phyloP scores from a whole-genome alignment of 2,113 vertebrate species.

The Periophthalmus modestus region DNA sequence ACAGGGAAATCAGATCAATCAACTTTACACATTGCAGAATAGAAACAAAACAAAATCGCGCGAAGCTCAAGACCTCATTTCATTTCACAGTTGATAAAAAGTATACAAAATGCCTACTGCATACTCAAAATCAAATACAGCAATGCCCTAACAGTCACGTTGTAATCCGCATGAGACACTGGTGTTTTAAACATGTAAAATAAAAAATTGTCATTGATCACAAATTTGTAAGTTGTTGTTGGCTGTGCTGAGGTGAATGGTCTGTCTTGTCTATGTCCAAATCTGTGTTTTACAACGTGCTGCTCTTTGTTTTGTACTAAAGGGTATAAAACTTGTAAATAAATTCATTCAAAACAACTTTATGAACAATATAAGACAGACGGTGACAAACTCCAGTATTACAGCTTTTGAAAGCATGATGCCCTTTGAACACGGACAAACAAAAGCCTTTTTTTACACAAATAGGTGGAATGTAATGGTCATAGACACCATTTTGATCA shows the following conservation, averaged over 20 bases:
- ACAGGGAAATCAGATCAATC: conserved; percentile 4
- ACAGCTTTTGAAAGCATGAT: conserved; percentile 54
- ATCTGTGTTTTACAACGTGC: conserved; percentile 42
- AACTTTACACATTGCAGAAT: not conserved
- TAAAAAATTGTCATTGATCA: conserved; percentile 8
- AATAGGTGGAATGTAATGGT: conserved; percentile 65
- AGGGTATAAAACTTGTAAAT: conserved; percentile 50
- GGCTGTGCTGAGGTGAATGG: conserved; percentile 46
- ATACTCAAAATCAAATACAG: conserved; percentile 8
- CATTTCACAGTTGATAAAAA: not conserved
- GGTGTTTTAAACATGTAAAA: conserved; percentile 31
- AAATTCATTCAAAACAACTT: conserved; percentile 42
- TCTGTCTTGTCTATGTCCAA: conserved; percentile 43
- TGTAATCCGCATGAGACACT: conserved; percentile 18
- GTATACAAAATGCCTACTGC: conserved; percentile 1
- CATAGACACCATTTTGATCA: conserved; percentile 37
- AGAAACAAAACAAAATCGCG: not conserved
- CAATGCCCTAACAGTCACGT: not conserved
- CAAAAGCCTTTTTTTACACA: conserved; percentile 45
- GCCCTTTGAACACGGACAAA: conserved; percentile 40
- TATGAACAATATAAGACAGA: conserved; percentile 45
- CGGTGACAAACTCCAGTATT: conserved; percentile 30
- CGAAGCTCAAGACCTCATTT: not conserved
- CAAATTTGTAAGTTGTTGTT: conserved; percentile 28
- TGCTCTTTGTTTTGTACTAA: conserved; percentile 55